Conservation (phyloP, 2,797 vertebrate species). For the Antennarius maculatus region DNA sequence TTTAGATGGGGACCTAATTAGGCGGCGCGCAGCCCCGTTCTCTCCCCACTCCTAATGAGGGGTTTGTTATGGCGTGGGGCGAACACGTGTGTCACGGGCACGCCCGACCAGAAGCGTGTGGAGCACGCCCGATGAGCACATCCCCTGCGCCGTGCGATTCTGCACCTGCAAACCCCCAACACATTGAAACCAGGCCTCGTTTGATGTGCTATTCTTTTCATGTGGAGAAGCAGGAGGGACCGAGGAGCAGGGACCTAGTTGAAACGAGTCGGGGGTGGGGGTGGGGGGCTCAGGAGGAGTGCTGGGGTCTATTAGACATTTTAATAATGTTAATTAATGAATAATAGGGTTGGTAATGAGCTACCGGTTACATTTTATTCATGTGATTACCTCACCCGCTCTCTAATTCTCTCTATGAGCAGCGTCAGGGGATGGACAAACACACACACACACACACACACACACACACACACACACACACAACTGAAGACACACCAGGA, state of each 20-base stretch:
- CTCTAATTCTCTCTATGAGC: slow-evolving; percentile 68
- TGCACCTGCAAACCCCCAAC: slow-evolving; percentile 83
- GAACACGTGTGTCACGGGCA: slow-evolving; percentile 64
- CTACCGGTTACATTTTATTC: slow-evolving; percentile 79
- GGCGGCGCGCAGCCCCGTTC: slow-evolving; percentile 65
- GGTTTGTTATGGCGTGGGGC: slow-evolving; percentile 69
- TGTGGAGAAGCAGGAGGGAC: slow-evolving; percentile 77
- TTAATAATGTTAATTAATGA: slow-evolving; percentile 88
- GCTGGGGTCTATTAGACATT: slow-evolving; percentile 77
- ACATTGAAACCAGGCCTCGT: slow-evolving; percentile 80
- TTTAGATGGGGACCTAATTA: slow-evolving; percentile 83
- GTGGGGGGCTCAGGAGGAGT: slow-evolving; percentile 67
- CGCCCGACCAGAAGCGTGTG: slow-evolving; percentile 58
- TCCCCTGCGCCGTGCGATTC: slow-evolving; percentile 66
- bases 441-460: not conserved
- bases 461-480: slow-evolving; percentile 38
- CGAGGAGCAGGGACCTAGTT: slow-evolving; percentile 76
- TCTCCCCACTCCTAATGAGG: slow-evolving; percentile 80
- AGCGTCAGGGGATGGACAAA: slow-evolving; percentile 53
- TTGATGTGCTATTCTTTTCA: slow-evolving; percentile 88
- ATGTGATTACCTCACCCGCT: slow-evolving; percentile 73
- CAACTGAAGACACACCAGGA: slow-evolving; percentile 23
- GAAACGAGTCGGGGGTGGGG: slow-evolving; percentile 74
- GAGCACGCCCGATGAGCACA: slow-evolving; percentile 53
- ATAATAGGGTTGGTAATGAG: slow-evolving; percentile 85